These are phyloP conservation scores for Buceros bicornis DNA, from an alignment of 2,797 vertebrate species.

Conservation along the genomic window DNA sequence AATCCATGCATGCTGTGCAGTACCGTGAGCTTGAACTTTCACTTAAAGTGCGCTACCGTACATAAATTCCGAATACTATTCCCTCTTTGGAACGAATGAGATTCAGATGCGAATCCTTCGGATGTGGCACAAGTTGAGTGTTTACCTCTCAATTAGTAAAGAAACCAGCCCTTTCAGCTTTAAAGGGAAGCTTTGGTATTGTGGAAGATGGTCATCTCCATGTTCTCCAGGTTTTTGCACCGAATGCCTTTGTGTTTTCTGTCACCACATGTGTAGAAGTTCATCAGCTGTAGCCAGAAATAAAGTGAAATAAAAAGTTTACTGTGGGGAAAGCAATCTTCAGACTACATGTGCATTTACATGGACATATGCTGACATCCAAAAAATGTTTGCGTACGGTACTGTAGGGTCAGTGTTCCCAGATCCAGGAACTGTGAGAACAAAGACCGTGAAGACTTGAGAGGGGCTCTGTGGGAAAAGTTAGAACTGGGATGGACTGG, in stretches of 20 bases:
- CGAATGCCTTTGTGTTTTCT: background rate
- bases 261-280: background rate
- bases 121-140: background rate
- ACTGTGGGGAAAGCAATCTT: background rate
- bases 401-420: background rate
- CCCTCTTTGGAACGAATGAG: background rate
- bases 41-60: slow-evolving; percentile 38
- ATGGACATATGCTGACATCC: background rate
- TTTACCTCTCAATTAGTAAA: background rate
- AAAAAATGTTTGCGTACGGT: background rate
- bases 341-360: background rate
- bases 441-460: background rate
- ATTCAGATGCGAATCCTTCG: background rate
- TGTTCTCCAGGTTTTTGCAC: slow-evolving; percentile 7
- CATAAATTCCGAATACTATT: background rate
- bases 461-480: background rate
- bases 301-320: background rate
- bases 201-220: background rate
- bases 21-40: slow-evolving; percentile 50
- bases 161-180: background rate
- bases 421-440: background rate
- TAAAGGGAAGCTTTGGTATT: background rate
- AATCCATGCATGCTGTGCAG: slow-evolving; percentile 51
- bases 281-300: slow-evolving; percentile 29
- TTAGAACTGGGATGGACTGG: background rate